phyloP scores from a whole-genome alignment of 2,888 invertebrate genomes.

The Branchipolynoe longqiensis region DNA sequence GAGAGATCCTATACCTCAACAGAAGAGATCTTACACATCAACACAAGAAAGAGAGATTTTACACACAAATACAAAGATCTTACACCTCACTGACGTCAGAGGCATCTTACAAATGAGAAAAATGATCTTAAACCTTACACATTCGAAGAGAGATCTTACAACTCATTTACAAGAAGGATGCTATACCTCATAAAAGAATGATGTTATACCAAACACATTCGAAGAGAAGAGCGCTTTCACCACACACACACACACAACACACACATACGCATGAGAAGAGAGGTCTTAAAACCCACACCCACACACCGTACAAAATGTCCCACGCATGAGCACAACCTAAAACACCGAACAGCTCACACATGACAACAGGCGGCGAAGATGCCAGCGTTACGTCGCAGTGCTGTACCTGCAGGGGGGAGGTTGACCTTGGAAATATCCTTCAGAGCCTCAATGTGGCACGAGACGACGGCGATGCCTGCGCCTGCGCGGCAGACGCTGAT shows the following conservation, averaged over 20 bases:
- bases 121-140: too few species aligned
- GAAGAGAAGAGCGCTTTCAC: not conserved
- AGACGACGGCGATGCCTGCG: constrained; percentile 78
- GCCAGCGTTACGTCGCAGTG: not conserved
- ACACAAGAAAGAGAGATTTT: too few species aligned
- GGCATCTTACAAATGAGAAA: too few species aligned
- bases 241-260: too few species aligned
- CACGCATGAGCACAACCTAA: not conserved
- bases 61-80: too few species aligned
- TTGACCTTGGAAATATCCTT: constrained; percentile 62
- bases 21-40: too few species aligned
- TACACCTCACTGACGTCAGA: too few species aligned
- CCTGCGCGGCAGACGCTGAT: constrained; percentile 82
- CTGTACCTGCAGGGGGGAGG: constrained; percentile 63
- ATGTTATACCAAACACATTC: not conserved
- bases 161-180: not conserved
- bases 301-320: not conserved
- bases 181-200: not conserved
- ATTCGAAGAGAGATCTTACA: too few species aligned
- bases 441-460: constrained; percentile 61
- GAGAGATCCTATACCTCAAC: too few species aligned
- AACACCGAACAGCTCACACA: too few species aligned
- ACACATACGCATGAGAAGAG: not conserved
- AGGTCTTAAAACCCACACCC: not conserved
- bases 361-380: constrained; percentile 13